These are phyloP conservation scores for Progne subis DNA, from an alignment of 2,113 vertebrate genomes.

Conservation along the genomic window DNA sequence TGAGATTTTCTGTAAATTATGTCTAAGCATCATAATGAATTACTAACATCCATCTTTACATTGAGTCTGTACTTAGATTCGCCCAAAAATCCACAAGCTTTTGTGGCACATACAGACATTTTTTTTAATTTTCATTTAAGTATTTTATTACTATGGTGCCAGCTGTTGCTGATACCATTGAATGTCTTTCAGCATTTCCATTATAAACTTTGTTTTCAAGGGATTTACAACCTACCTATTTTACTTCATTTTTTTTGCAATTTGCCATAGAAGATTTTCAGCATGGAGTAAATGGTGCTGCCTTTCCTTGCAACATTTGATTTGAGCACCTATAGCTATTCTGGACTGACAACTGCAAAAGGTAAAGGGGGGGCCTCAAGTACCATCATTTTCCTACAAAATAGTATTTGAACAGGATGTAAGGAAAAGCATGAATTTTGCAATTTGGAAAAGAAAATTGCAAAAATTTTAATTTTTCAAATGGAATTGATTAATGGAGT, in stretches of 20 bases:
- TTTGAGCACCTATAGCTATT: conserved; percentile 40
- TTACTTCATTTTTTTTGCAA: conserved; percentile 58
- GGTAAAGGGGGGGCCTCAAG: neutral
- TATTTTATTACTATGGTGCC: conserved; percentile 64
- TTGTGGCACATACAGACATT: conserved; percentile 42
- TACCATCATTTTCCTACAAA: neutral
- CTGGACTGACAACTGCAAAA: conserved; percentile 36
- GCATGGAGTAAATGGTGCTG: conserved; percentile 30
- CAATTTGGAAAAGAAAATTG: neutral
- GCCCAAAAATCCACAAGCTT: conserved; percentile 60
- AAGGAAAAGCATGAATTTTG: neutral
- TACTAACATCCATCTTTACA: conserved; percentile 59
- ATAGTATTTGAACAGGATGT: neutral
- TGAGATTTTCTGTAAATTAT: conserved; percentile 53
- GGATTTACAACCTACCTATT: conserved; percentile 68
- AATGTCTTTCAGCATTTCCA: conserved; percentile 73
- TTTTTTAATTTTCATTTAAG: conserved; percentile 50
- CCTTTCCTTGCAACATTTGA: conserved; percentile 52
- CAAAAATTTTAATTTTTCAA: neutral
- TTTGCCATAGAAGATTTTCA: conserved; percentile 58
- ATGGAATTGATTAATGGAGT: neutral
- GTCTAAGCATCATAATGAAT: conserved; percentile 50
- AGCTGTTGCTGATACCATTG: conserved; percentile 55
- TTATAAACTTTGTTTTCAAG: conserved; percentile 71
- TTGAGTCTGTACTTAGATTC: conserved; percentile 46